Conservation (phyloP, 2,888 invertebrate genomes). For the Ennomos fuscantarius region DNA sequence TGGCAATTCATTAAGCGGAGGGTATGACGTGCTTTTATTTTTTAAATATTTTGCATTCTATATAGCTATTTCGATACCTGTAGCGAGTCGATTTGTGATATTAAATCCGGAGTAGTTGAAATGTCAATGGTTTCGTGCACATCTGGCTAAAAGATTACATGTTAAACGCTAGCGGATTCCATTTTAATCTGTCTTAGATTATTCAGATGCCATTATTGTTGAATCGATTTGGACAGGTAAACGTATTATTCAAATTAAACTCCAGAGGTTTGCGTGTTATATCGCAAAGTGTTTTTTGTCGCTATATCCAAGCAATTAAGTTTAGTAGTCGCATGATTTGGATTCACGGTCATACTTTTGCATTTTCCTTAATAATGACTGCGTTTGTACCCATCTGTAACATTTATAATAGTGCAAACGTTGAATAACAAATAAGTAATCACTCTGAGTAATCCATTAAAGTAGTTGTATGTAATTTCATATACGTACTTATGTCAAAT, state of each 20-base stretch:
- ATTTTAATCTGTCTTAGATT: slow-evolving; percentile 50
- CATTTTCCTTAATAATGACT: slow-evolving; percentile 29
- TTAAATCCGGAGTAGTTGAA: slow-evolving; percentile 23
- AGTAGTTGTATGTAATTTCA: slow-evolving; percentile 3
- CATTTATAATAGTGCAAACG: slow-evolving; percentile 5
- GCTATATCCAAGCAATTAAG: slow-evolving; percentile 70
- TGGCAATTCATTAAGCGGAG: slow-evolving; percentile 33
- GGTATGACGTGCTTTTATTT: slow-evolving; percentile 26
- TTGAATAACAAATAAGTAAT: slow-evolving; percentile 19
- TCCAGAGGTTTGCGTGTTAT: slow-evolving; percentile 68
- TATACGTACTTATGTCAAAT: slow-evolving; percentile 33
- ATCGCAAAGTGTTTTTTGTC: slow-evolving; percentile 77
- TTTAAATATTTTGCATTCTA: slow-evolving; percentile 17
- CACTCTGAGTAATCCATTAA: slow-evolving; percentile 12
- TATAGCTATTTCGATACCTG: slow-evolving; percentile 14
- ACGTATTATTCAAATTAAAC: slow-evolving; percentile 75
- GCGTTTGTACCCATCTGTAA: slow-evolving; percentile 12
- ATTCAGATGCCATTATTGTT: slow-evolving; percentile 64
- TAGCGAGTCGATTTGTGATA: slow-evolving; percentile 15
- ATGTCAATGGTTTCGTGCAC: slow-evolving; percentile 38
- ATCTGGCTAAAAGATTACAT: slow-evolving; percentile 35
- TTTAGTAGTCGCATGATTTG: slow-evolving; percentile 74
- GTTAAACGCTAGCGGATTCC: slow-evolving; percentile 46
- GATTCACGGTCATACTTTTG: slow-evolving; percentile 57
- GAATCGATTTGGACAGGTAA: slow-evolving; percentile 68